These are phyloP conservation scores for Myotis yumanensis DNA, from an alignment of 2,113 vertebrate species.

Conservation along the genomic window DNA sequence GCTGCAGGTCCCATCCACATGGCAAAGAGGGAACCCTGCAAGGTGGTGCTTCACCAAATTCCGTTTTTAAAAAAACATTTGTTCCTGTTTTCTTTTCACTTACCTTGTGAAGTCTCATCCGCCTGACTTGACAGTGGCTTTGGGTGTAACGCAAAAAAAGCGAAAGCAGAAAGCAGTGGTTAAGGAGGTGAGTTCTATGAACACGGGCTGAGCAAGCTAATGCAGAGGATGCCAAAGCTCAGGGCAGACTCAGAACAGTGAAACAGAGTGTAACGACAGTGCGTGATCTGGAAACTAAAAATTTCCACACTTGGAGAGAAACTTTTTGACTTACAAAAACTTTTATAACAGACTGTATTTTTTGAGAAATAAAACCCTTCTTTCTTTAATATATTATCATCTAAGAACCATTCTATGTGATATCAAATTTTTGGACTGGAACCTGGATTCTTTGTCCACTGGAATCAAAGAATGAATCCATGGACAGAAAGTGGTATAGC, in stretches of 20 bases:
- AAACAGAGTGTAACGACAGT: conserved; percentile 79
- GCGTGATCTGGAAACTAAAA: neutral
- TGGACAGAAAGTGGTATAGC: too few species aligned
- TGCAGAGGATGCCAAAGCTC: neutral
- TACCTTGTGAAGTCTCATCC: conserved; percentile 56
- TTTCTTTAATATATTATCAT: neutral
- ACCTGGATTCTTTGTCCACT: too few species aligned
- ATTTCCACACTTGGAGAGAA: neutral
- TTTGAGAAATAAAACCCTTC: neutral
- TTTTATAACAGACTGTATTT: neutral
- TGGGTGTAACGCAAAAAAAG: conserved; percentile 60
- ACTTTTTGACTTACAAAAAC: neutral
- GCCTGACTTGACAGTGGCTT: conserved; percentile 48
- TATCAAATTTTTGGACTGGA: too few species aligned
- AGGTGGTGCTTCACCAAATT: neutral
- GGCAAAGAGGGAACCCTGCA: neutral
- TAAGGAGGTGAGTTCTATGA: conserved; percentile 75
- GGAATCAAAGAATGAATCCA: too few species aligned
- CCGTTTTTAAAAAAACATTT: conserved; percentile 42
- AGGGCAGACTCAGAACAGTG: conserved; percentile 54
- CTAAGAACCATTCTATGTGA: neutral
- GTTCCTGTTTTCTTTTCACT: conserved; percentile 61
- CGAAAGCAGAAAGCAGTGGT: conserved; percentile 69
- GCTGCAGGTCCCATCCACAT: neutral
- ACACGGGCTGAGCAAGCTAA: neutral